Evolutionary conservation across 1,140 invertebrate species (phyloP).

Genomic region (Megathymus violae): DNA sequence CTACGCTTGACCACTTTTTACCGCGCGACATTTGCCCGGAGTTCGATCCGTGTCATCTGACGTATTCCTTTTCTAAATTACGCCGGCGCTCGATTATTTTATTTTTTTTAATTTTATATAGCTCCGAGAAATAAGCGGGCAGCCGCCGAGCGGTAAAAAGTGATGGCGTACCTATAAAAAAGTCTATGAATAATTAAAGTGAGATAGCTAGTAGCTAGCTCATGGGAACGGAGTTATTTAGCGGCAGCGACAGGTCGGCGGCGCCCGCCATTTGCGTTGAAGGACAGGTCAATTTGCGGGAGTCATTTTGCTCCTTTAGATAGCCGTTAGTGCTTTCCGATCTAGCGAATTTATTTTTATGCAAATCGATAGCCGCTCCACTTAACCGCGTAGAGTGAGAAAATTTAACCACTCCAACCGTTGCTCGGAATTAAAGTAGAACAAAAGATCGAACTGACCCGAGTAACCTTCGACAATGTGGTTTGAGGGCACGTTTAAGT

Average conservation of each 20-base stretch:
- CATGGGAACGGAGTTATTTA: slow-evolving; percentile 80
- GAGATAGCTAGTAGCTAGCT: slow-evolving; percentile 80
- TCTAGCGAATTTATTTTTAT: slow-evolving; percentile 54
- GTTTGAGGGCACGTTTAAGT: slow-evolving; percentile 78
- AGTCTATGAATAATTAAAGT: slow-evolving; percentile 83
- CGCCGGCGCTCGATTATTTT: slow-evolving; percentile 75
- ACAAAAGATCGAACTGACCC: slow-evolving; percentile 53
- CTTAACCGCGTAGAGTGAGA: slow-evolving; percentile 26
- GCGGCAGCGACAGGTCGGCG: slow-evolving; percentile 72
- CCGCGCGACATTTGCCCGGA: slow-evolving; percentile 82
- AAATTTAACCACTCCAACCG: slow-evolving; percentile 28
- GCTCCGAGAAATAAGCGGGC: slow-evolving; percentile 63
- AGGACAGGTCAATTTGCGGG: slow-evolving; percentile 81
- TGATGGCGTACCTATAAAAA: slow-evolving; percentile 71
- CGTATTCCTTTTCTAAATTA: too few relatives aligned
- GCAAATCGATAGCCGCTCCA: slow-evolving; percentile 42
- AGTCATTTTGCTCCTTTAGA: slow-evolving; percentile 64
- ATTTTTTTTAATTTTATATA: slow-evolving; percentile 82
- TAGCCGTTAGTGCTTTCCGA: slow-evolving; percentile 52
- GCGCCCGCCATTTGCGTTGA: slow-evolving; percentile 61
- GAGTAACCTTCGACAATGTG: slow-evolving; percentile 57
- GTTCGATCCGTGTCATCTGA: slow-evolving; percentile 83
- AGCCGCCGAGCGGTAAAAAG: slow-evolving; percentile 77
- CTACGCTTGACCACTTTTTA: slow-evolving; percentile 79
- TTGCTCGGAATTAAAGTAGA: slow-evolving; percentile 50